Base-by-base conservation (phyloP, 2,113 vertebrate genomes). In the Manacus vitellinus region DNA sequence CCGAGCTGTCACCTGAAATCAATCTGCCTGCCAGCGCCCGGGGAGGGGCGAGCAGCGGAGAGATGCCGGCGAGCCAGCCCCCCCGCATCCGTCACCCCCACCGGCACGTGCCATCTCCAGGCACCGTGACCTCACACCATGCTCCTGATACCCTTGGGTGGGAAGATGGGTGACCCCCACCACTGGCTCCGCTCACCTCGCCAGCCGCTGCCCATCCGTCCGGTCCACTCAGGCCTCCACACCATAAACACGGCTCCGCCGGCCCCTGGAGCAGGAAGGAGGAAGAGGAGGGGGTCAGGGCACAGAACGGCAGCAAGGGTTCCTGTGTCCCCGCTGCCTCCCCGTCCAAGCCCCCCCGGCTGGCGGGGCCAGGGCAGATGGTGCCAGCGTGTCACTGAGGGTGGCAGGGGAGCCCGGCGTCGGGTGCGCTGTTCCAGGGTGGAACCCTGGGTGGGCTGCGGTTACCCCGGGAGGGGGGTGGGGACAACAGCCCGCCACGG, bases 1-100 rank as follows among this genome's bases (percentile, higher is more conserved):
- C 88, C 46, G 74, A 96, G 89, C 94, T 94, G 89, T 96, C 95
- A 96, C 94, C 95, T 94, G 95, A 94, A 95, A 95, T 95, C 92
- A 95, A 94, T 92, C 94, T 2, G 61, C 86, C 78, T 74, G 89
- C 94, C 92, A 88, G 89, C 0, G 12, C 78, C 61, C 3, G 1
- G 44, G 63, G 61, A 59, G 88, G 80, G 72, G n/a, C 4, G 1
- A 85, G 63, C 52, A 73, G 41, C 6, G 35, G 2, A 89, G 73
- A 65, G 59, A 77, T 31, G 70, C 70, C 6, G 0, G 21, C 4
- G 2, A 93, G 63, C 62, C 85, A 72, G 33, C 33, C 19, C 31
- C 20, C 21, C 35, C 4, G 0, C 33, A 43, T 10, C 27, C 6
- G 2, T 51, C 51, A 23, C 30, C 82, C 65, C 70, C 61, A 71